Conservation (phyloP, 2,113 vertebrate species). For the Himantopus leucocephalus region DNA sequence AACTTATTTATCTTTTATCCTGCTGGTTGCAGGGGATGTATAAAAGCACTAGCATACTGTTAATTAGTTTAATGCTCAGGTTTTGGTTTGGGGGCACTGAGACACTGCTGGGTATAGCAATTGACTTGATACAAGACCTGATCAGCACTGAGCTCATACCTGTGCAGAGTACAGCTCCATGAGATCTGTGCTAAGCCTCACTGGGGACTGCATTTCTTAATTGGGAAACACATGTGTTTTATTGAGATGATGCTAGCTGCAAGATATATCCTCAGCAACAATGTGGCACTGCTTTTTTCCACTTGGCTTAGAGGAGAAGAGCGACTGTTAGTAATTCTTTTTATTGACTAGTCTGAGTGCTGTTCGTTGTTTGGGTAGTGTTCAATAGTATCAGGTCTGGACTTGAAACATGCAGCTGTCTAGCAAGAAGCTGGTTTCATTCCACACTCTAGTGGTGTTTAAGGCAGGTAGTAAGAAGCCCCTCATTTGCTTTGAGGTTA, state of each 20-base stretch:
- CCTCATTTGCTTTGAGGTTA: background rate
- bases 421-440: background rate
- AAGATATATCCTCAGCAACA: background rate
- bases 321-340: background rate
- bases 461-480: background rate
- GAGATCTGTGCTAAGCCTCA: background rate
- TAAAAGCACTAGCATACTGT: background rate
- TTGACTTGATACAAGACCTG: background rate
- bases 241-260: background rate
- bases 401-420: background rate
- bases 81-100: background rate
- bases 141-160: background rate
- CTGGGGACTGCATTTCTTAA: background rate
- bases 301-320: background rate
- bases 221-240: background rate
- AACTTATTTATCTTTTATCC: constrained; percentile 51
- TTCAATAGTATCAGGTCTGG: background rate
- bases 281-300: background rate
- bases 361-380: background rate
- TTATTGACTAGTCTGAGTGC: background rate
- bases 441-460: background rate
- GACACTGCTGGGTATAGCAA: background rate
- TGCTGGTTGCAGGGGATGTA: background rate
- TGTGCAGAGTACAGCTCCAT: background rate
- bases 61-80: constrained; percentile 35